A percentile compares a stretch with the other conserved stretches of the same genome.
Evolutionary conservation across 2,113 vertebrate genomes (phyloP).

Genomic region (Pelodiscus sinensis): DNA sequence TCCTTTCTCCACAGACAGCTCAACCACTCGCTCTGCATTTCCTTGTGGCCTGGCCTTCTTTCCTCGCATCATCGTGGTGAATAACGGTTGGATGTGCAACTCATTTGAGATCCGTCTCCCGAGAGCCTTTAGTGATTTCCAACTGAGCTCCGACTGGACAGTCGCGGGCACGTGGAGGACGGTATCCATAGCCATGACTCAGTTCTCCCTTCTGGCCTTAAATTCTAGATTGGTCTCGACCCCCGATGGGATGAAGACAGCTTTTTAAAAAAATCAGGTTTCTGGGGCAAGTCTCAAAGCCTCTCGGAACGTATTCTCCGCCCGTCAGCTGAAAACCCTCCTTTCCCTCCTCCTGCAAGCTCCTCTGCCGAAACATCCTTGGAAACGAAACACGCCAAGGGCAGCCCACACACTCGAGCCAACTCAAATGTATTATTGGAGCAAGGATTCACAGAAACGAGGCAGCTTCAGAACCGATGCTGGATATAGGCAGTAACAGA

Average conservation of each 20-base stretch:
- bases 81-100: not conserved
- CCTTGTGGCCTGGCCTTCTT: constrained; percentile 38
- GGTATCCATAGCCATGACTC: not conserved
- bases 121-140: not conserved
- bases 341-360: not conserved
- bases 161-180: not conserved
- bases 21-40: constrained; percentile 34
- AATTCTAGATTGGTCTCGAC: not conserved
- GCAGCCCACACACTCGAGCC: not conserved
- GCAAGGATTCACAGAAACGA: constrained; percentile 32
- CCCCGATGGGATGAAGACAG: not conserved
- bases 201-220: not conserved
- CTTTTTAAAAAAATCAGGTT: not conserved
- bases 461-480: constrained; percentile 30
- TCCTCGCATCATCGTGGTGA: constrained; percentile 19
- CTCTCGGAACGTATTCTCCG: not conserved
- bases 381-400: not conserved
- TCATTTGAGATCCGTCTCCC: not conserved
- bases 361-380: not conserved
- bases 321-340: not conserved
- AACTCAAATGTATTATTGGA: constrained; percentile 44
- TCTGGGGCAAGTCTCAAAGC: not conserved
- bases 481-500: not conserved
- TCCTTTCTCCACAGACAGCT: constrained; percentile 28
- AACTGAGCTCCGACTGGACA: not conserved